Base-by-base conservation (phyloP, 2,888 invertebrate genomes). In the Orthonychiurus folsomi region DNA sequence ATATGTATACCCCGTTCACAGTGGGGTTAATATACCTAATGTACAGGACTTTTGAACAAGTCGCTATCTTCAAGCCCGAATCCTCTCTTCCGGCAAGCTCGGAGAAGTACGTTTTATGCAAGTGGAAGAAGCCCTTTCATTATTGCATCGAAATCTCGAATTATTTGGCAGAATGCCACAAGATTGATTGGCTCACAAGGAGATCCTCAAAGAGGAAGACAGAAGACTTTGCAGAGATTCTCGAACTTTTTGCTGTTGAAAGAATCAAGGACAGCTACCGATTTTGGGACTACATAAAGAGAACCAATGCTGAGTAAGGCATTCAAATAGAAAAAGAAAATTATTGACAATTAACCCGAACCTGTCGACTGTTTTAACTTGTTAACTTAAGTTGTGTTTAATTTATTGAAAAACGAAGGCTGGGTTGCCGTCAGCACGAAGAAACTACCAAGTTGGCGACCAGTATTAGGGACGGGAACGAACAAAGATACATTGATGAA, bases 31-130 rank as follows among this genome's bases (percentile, higher is more conserved):
- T 97, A 50, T 97, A 91, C 76, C 81, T 99, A 67, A 90, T 99
- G 89, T 89, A 89, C 75, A 83, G 86, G 72, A 88, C 90, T 75
- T 99, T 96, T 77, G 84, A 90, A 64, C 81, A 84, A 79, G 82
- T 97, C 24, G 82, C 86, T 61, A 88, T 99, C 64, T 86, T 92
- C 74, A 99, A 99, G 77, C 97, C 97, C 1, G 93, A 95, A 69
- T 89, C 95, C 1, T 95, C 95, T 68, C 83, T 97, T 60, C 97
- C 96, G 0, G 97, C 97, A 0, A 99, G 97, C 77, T 95, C 97
- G 0, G 97, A 99, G 78, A 83, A 96, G 76, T 83, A 73, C 52
- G 37, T 72, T 5, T 57, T 72, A 15, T 70, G 70, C 60, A 70
- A 70, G 47, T 62, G 68, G 63, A 64, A 60, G 50, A 56, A 63